phyloP scores from a whole-genome alignment of 2,888 invertebrate species.

The Sinopyrophorus schimmeli region DNA sequence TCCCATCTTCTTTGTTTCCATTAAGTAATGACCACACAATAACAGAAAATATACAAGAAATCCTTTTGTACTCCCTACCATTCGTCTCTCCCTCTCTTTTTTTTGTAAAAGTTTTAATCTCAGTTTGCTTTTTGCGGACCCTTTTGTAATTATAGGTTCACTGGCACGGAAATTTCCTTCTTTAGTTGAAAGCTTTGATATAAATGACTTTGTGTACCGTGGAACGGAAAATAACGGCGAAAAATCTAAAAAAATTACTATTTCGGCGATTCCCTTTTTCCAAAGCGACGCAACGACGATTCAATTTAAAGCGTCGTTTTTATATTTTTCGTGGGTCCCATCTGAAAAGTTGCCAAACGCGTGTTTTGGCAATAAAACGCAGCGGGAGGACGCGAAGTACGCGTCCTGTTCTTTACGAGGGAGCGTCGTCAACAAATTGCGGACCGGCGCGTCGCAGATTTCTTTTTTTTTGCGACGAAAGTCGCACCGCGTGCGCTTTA shows the following conservation, averaged over 20 bases:
- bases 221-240: background rate
- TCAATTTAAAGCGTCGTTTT: conserved; percentile 23
- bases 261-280: too few species aligned
- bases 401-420: conserved; percentile 18
- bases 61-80: too few species aligned
- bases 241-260: conserved; percentile 10
- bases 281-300: too few species aligned
- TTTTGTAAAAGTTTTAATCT: conserved; percentile 2
- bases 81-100: too few species aligned
- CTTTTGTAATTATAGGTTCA: conserved; percentile 2
- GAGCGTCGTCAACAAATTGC: conserved; percentile 24
- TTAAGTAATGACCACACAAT: too few species aligned
- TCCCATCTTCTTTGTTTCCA: too few species aligned
- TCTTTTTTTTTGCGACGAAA: conserved; percentile 14
- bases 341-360: conserved; percentile 18
- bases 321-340: conserved; percentile 16
- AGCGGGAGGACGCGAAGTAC: conserved; percentile 21
- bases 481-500: conserved; percentile 22
- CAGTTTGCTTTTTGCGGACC: background rate
- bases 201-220: background rate
- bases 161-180: background rate
- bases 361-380: conserved; percentile 22
- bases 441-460: too few species aligned
- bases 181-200: conserved; percentile 2
- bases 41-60: too few species aligned